phyloP scores from a whole-genome alignment of 2,888 invertebrate species.

The Volucella inflata region DNA sequence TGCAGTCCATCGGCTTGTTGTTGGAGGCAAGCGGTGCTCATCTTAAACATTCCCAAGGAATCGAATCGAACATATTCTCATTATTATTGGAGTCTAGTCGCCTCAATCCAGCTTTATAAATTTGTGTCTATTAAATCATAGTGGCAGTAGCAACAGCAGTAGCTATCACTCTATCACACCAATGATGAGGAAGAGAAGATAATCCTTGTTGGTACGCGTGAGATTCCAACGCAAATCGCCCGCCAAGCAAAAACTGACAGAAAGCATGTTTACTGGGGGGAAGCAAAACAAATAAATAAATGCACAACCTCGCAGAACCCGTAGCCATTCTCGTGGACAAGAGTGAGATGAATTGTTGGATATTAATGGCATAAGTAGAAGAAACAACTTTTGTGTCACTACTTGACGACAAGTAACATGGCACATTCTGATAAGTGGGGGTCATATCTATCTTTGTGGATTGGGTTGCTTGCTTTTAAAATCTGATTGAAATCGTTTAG shows the following conservation, averaged over 20 bases:
- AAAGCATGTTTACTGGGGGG: constrained; percentile 54
- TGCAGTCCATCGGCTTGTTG: constrained; percentile 49
- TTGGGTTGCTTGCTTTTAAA: constrained; percentile 51
- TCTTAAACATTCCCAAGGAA: constrained; percentile 58
- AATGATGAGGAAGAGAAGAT: constrained; percentile 74
- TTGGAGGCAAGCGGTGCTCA: constrained; percentile 31
- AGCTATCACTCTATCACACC: constrained; percentile 72
- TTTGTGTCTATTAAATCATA: constrained; percentile 71
- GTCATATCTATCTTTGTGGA: constrained; percentile 69
- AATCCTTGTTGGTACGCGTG: constrained; percentile 74
- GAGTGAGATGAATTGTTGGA: constrained; percentile 66
- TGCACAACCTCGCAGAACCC: constrained; percentile 35
- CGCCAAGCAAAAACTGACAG: constrained; percentile 52
- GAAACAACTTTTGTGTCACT: constrained; percentile 79
- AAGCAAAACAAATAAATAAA: constrained; percentile 2
- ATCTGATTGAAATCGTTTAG: constrained; percentile 59
- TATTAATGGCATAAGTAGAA: constrained; percentile 71
- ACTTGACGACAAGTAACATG: constrained; percentile 83
- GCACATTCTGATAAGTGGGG: constrained; percentile 82
- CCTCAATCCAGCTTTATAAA: constrained; percentile 33
- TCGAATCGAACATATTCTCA: constrained; percentile 68
- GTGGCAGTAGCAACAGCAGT: constrained; percentile 60
- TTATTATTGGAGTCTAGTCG: constrained; percentile 50
- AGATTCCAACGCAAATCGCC: constrained; percentile 72
- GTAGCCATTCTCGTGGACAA: constrained; percentile 64